Percentiles rank a stretch among this genome's conserved stretches.
Conservation (phyloP, 2,888 invertebrate species). For the Cheilosia pagana region DNA sequence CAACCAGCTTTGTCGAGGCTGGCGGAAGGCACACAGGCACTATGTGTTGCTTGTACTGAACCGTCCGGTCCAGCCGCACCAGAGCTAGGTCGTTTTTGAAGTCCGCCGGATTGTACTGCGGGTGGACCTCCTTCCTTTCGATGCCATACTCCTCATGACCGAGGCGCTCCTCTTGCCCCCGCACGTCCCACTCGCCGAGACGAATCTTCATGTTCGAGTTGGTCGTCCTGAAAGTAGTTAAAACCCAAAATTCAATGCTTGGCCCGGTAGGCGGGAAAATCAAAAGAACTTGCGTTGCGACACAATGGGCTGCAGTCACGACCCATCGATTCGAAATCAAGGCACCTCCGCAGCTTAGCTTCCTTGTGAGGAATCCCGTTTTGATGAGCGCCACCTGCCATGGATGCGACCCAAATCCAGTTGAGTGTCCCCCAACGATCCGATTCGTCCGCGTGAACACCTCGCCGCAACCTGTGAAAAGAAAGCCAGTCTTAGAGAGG, state of each 20-base stretch:
- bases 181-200: constrained; percentile 96
- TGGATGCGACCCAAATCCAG: constrained; percentile 95
- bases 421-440: constrained; percentile 95
- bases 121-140: constrained; percentile 95
- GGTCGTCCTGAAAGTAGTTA: constrained; percentile 87
- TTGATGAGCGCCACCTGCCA: constrained; percentile 98
- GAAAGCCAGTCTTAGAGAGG: constrained; percentile 49
- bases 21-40: constrained; percentile 95
- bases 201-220: constrained; percentile 94
- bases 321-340: constrained; percentile 95
- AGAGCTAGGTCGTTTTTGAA: constrained; percentile 95
- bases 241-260: background rate
- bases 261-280: background rate
- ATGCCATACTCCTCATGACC: constrained; percentile 95
- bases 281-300: constrained; percentile 90
- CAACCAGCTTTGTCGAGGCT: constrained; percentile 90
- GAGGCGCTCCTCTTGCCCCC: constrained; percentile 91
- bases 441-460: constrained; percentile 93
- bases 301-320: constrained; percentile 95
- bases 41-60: constrained; percentile 95
- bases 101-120: constrained; percentile 94
- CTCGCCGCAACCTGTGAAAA: constrained; percentile 93
- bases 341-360: constrained; percentile 96
- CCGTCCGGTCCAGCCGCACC: constrained; percentile 91
- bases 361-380: constrained; percentile 94